Percentiles rank a stretch among this genome's conserved stretches.
Conservation (phyloP, 2,797 vertebrate species). For the Pseudochirops cupreus region DNA sequence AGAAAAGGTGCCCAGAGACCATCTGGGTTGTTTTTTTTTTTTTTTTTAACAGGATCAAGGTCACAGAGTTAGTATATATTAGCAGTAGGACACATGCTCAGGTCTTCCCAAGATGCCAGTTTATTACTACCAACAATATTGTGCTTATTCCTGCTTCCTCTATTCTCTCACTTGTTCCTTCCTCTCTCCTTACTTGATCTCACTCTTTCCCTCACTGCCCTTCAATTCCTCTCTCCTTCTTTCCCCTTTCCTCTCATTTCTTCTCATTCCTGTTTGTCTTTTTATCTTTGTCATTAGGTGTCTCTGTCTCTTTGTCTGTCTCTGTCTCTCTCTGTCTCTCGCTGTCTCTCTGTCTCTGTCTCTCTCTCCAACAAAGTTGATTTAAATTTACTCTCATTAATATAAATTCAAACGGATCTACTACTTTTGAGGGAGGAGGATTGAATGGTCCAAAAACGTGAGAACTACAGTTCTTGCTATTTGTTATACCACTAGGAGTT, state of each 20-base stretch:
- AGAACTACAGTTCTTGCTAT: background rate
- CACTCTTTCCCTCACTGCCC: background rate
- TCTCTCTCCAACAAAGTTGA: background rate
- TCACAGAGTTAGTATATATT: background rate
- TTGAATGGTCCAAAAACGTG: background rate
- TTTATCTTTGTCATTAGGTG: background rate
- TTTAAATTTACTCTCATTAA: background rate
- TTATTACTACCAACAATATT: background rate
- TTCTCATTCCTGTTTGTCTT: background rate
- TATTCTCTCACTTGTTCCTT: background rate
- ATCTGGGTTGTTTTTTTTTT: background rate
- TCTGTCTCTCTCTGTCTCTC: too few relatives aligned
- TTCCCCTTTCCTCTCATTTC: background rate
- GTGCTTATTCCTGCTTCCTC: background rate
- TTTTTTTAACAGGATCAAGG: background rate
- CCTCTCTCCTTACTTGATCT: background rate
- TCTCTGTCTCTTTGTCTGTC: background rate
- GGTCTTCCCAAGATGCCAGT: background rate
- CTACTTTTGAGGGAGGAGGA: background rate
- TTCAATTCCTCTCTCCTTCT: background rate
- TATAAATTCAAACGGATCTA: background rate
- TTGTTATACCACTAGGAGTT: background rate
- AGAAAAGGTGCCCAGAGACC: background rate
- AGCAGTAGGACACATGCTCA: background rate
- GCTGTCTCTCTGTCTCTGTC: too few relatives aligned